Evolutionary conservation across 1,140 invertebrate species (phyloP).

Genomic region (Steinernema feltiae): DNA sequence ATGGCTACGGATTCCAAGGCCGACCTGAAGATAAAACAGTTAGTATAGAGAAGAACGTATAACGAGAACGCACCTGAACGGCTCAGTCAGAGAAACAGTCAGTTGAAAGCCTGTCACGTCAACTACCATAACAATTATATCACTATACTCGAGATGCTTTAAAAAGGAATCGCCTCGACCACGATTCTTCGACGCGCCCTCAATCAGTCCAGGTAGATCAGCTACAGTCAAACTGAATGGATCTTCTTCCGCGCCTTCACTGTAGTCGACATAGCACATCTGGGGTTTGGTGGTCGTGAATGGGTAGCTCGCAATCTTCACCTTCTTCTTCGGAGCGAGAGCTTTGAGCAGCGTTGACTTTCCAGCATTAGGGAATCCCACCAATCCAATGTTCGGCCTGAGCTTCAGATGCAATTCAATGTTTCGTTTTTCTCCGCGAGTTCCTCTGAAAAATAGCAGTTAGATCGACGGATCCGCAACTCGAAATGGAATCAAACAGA

Average conservation of each 20-base stretch:
- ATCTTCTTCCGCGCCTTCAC: not conserved
- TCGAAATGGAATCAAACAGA: too few species aligned
- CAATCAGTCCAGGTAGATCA: conserved; percentile 87
- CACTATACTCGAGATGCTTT: conserved; percentile 84
- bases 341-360: conserved; percentile 56
- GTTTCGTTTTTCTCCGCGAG: conserved; percentile 37
- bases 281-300: conserved; percentile 51
- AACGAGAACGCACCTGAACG: conserved; percentile 35
- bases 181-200: conserved; percentile 81
- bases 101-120: conserved; percentile 51
- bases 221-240: conserved; percentile 70
- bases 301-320: conserved; percentile 54
- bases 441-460: conserved; percentile 37
- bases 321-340: conserved; percentile 42
- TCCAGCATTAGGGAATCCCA: conserved; percentile 56
- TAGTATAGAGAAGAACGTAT: not conserved
- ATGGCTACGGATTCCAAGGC: conserved; percentile 48
- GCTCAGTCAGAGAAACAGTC: conserved; percentile 38
- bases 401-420: conserved; percentile 49
- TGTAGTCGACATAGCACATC: conserved; percentile 38
- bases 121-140: conserved; percentile 76
- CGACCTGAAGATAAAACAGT: conserved; percentile 35
- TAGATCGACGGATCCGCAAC: too few species aligned
- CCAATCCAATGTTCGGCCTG: conserved; percentile 49
- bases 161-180: conserved; percentile 65